Evolutionary conservation across 2,888 invertebrate genomes (phyloP).

Genomic region (Lithosia quadra): DNA sequence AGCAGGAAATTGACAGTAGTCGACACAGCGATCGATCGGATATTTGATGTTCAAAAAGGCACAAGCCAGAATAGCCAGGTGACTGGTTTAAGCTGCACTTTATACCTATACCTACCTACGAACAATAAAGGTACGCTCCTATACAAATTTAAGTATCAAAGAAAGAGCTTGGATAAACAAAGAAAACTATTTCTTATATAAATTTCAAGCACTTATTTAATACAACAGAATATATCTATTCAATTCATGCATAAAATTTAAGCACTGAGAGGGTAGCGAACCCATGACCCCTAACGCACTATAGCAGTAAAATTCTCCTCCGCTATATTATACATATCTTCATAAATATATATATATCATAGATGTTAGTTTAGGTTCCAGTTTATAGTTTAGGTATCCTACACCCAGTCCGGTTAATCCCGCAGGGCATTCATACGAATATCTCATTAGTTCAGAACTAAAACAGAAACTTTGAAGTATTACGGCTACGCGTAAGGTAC

Average conservation of each 20-base stretch:
- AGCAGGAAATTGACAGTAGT: constrained; percentile 65
- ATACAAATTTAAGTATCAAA: background rate
- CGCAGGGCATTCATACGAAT: constrained; percentile 46
- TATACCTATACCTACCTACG: background rate
- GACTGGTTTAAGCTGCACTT: too few relatives aligned
- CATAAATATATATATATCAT: too few relatives aligned
- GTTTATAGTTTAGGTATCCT: background rate
- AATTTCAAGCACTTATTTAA: background rate
- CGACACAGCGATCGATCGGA: constrained; percentile 36
- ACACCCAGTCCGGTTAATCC: constrained; percentile 15
- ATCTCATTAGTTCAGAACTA: constrained; percentile 57
- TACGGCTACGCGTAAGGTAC: constrained; percentile 31
- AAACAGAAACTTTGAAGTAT: constrained; percentile 47
- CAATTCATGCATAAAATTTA: too few relatives aligned
- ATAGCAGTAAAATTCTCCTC: too few relatives aligned
- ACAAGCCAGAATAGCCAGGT: background rate
- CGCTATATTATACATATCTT: too few relatives aligned
- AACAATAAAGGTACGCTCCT: background rate
- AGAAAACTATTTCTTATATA: background rate
- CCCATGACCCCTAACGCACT: too few relatives aligned
- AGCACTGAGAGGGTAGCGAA: too few relatives aligned
- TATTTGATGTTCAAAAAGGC: constrained; percentile 22
- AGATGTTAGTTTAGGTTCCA: constrained; percentile 20
- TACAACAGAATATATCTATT: background rate
- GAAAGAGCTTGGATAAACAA: background rate